Evolutionary conservation across 2,113 vertebrate genomes (phyloP).

Genomic region (Vidua macroura): DNA sequence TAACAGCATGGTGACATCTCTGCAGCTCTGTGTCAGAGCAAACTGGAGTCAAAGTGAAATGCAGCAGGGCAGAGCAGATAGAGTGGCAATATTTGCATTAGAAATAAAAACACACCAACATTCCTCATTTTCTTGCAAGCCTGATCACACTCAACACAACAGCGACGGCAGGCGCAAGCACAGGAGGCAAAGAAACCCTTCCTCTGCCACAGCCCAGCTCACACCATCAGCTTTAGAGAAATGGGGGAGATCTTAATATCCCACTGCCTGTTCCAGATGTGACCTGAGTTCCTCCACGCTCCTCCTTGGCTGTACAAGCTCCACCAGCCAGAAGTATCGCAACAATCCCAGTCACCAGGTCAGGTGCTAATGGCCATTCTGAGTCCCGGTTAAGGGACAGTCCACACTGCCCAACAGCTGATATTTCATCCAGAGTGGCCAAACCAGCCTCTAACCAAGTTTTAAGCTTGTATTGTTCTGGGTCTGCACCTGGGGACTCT

Average conservation of each 20-base stretch:
- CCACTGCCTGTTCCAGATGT: background rate
- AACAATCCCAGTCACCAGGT: fast-evolving
- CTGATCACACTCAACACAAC: background rate
- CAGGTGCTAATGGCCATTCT: fast-evolving
- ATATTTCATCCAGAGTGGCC: background rate
- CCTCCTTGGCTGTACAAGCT: background rate
- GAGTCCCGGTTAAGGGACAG: background rate
- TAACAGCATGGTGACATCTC: background rate
- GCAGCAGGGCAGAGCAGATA: background rate
- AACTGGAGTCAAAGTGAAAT: background rate
- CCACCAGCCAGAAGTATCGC: background rate
- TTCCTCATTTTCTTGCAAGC: background rate
- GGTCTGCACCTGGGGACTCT: fast-evolving
- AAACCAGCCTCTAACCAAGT: background rate
- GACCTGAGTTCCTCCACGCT: fast-evolving
- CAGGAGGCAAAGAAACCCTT: background rate
- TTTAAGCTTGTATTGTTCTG: background rate
- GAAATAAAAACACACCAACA: slow-evolving; percentile 16
- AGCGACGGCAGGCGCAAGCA: fast-evolving
- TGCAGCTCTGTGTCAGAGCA: background rate
- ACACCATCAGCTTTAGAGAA: background rate
- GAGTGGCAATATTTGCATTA: background rate
- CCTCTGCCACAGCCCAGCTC: background rate
- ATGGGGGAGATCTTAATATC: fast-evolving
- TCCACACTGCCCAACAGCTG: background rate